Evolutionary conservation across 2,888 invertebrate species (phyloP).

Genomic region (Tinea semifulvella): DNA sequence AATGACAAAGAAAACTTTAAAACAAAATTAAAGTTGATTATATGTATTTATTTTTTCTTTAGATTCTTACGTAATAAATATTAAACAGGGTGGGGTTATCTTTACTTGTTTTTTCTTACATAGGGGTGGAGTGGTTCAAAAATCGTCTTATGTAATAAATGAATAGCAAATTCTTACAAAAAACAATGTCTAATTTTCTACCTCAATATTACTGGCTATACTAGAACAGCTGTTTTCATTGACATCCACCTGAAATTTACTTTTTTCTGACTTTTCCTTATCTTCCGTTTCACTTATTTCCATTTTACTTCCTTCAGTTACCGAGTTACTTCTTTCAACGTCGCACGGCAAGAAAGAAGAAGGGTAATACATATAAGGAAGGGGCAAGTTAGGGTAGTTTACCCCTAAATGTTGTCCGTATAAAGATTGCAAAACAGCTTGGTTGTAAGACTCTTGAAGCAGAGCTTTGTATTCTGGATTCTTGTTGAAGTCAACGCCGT

Average conservation of each 20-base stretch:
- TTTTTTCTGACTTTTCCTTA: slow-evolving; percentile 37
- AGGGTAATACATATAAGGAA: slow-evolving; percentile 60
- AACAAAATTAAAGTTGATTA: too few species aligned
- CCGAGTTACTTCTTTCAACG: slow-evolving; percentile 30
- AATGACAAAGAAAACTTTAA: too few species aligned
- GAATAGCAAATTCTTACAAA: too few species aligned
- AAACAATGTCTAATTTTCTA: slow-evolving; percentile 55
- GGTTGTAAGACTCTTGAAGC: slow-evolving; percentile 58
- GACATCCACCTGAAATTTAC: slow-evolving; percentile 29
- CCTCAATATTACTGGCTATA: slow-evolving; percentile 61
- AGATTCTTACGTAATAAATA: too few species aligned
- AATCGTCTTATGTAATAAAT: too few species aligned
- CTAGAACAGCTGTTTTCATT: slow-evolving; percentile 60
- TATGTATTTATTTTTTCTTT: too few species aligned
- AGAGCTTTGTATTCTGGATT: slow-evolving; percentile 58
- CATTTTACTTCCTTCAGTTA: slow-evolving; percentile 27
- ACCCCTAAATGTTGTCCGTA: slow-evolving; percentile 58
- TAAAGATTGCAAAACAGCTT: slow-evolving; percentile 55
- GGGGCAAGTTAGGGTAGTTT: slow-evolving; percentile 47
- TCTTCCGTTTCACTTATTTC: slow-evolving; percentile 34
- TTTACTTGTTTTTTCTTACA: too few species aligned
- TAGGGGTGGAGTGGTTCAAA: too few species aligned
- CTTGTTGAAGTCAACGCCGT: slow-evolving; percentile 57
- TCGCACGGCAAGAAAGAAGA: slow-evolving; percentile 46
- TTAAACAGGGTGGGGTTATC: too few species aligned